phyloP scores from a whole-genome alignment of 2,113 vertebrate genomes.

The Erythrocercus mccallii region DNA sequence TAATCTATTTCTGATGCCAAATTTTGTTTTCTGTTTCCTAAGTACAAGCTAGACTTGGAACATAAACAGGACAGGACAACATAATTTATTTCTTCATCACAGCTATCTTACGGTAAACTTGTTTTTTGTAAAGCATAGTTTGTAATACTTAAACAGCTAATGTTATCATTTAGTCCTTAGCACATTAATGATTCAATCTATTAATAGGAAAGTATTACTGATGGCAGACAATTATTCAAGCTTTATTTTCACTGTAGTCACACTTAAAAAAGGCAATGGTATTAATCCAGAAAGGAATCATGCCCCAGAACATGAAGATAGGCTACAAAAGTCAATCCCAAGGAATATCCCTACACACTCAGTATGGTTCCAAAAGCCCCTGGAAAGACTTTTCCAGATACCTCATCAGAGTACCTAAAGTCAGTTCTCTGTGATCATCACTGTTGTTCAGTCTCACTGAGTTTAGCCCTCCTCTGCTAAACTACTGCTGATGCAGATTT shows the following conservation, averaged over 20 bases:
- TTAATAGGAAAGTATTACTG: neutral
- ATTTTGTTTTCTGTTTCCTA: neutral
- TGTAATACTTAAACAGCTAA: neutral
- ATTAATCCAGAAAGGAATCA: neutral
- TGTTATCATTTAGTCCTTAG: neutral
- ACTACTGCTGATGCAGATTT: neutral
- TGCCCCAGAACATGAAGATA: neutral
- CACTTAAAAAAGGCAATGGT: neutral
- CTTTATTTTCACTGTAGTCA: neutral
- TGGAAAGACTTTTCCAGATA: neutral
- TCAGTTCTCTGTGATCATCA: neutral
- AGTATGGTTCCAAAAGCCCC: neutral
- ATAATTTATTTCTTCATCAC: neutral
- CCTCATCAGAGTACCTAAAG: neutral
- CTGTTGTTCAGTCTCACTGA: neutral
- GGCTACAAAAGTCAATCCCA: neutral
- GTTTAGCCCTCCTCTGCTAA: neutral
- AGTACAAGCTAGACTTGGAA: neutral
- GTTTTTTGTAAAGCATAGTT: neutral
- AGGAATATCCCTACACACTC: neutral
- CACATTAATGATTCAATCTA: neutral
- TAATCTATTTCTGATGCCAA: neutral
- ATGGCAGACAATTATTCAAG: neutral
- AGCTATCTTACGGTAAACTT: neutral
- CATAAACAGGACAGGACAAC: neutral